Percentiles rank a stretch among this genome's conserved stretches.
Conservation (phyloP, 2,113 vertebrate genomes). For the Puma concolor region DNA sequence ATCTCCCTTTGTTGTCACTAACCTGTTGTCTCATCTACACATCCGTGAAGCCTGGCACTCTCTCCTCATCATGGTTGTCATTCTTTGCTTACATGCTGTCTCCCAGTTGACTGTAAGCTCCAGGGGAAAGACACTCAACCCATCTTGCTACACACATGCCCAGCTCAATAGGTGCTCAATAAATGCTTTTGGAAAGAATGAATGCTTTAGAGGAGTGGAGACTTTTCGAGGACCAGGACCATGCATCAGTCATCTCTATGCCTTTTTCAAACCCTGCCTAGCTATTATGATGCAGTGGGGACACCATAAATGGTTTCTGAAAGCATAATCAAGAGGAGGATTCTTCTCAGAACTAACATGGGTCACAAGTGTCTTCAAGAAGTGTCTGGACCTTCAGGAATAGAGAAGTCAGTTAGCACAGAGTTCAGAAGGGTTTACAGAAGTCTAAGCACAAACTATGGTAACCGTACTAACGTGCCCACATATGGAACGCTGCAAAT, state of each 20-base stretch:
- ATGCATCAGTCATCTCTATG: accelerated
- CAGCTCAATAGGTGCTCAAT: neutral
- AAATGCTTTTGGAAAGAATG: neutral
- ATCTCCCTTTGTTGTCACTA: neutral
- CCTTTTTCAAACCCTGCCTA: neutral
- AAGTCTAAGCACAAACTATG: neutral
- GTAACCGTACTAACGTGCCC: neutral
- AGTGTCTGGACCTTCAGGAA: neutral
- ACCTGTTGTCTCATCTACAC: neutral
- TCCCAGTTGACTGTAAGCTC: neutral
- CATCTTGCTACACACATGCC: neutral
- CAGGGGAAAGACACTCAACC: accelerated
- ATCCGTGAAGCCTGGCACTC: neutral
- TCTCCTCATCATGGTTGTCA: neutral
- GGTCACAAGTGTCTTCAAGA: neutral
- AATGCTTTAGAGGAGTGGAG: neutral
- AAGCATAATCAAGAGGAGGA: neutral
- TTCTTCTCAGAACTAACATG: neutral
- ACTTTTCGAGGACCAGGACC: neutral
- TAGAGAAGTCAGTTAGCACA: neutral
- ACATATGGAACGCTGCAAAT: accelerated
- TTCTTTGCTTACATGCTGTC: neutral
- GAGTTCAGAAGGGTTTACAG: neutral
- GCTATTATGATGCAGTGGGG: no score
- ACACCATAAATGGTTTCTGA: accelerated